phyloP scores from a whole-genome alignment of 1,140 invertebrate species.

The Macrobrachium nipponense region DNA sequence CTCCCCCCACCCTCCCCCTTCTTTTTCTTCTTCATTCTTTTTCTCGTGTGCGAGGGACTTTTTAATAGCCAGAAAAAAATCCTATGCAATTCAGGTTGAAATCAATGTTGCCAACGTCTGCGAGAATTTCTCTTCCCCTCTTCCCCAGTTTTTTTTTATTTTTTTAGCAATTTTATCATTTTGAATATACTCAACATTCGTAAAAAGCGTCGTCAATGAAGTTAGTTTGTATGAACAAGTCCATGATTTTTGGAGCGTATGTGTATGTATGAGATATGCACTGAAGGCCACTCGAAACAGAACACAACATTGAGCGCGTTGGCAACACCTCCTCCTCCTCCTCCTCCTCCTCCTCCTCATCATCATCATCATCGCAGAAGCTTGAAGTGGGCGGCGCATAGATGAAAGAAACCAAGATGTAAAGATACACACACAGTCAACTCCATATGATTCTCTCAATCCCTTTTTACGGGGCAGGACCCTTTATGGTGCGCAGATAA shows the following conservation, averaged over 20 bases:
- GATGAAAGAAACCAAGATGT: slow-evolving; percentile 57
- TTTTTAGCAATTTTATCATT: no score
- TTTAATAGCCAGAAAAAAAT: not conserved
- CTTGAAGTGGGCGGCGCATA: slow-evolving; percentile 37
- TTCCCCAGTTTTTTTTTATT: no score
- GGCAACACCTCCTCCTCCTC: no score
- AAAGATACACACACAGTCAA: slow-evolving; percentile 55
- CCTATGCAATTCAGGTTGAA: slow-evolving; percentile 31
- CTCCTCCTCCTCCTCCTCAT: no score
- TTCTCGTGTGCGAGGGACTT: no score
- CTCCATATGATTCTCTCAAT: slow-evolving; percentile 59
- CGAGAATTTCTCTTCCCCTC: no score
- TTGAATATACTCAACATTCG: no score
- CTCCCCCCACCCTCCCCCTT: no score
- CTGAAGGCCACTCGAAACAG: no score
- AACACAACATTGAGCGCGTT: no score
- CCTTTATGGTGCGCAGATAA: slow-evolving; percentile 52
- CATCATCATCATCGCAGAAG: slow-evolving; percentile 26
- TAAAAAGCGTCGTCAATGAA: not conserved
- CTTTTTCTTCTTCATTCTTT: no score
- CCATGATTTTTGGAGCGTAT: no score
- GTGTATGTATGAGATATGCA: not conserved
- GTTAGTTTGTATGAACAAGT: not conserved
- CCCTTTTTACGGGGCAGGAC: slow-evolving; percentile 50
- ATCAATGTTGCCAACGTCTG: slow-evolving; percentile 3